Evolutionary conservation across 2,888 invertebrate species (phyloP).

Genomic region (Thumatha senex): DNA sequence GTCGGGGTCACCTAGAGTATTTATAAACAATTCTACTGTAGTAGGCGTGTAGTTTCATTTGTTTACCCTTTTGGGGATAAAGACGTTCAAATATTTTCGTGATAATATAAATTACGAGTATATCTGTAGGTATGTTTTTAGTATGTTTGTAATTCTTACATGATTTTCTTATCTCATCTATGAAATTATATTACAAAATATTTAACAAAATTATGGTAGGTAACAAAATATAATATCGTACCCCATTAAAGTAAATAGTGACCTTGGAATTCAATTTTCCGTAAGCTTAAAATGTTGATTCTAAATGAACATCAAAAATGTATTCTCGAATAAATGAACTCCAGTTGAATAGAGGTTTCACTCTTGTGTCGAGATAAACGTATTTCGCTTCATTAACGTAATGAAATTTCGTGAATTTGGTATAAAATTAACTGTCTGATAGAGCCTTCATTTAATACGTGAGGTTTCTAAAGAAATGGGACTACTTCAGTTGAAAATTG

Average conservation of each 20-base stretch:
- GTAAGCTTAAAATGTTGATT: constrained; percentile 30
- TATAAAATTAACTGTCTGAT: constrained; percentile 67
- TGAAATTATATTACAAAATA: background rate
- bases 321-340: constrained; percentile 43
- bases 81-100: no score
- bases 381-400: constrained; percentile 68
- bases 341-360: constrained; percentile 39
- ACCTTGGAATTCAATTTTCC: constrained; percentile 5
- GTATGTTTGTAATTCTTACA: no score
- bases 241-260: background rate
- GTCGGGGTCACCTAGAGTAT: no score
- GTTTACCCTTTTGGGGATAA: no score
- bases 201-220: no score
- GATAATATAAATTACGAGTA: no score
- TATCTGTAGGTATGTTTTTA: no score
- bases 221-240: no score
- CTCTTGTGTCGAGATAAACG: constrained; percentile 54
- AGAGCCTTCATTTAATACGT: constrained; percentile 60
- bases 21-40: no score
- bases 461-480: constrained; percentile 65
- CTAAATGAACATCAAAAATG: constrained; percentile 38
- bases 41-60: no score
- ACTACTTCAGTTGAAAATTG: constrained; percentile 18
- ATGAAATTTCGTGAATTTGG: constrained; percentile 71
- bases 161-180: no score